Conservation (phyloP, 2,797 vertebrate genomes). For the Melanotaenia maccullochi region DNA sequence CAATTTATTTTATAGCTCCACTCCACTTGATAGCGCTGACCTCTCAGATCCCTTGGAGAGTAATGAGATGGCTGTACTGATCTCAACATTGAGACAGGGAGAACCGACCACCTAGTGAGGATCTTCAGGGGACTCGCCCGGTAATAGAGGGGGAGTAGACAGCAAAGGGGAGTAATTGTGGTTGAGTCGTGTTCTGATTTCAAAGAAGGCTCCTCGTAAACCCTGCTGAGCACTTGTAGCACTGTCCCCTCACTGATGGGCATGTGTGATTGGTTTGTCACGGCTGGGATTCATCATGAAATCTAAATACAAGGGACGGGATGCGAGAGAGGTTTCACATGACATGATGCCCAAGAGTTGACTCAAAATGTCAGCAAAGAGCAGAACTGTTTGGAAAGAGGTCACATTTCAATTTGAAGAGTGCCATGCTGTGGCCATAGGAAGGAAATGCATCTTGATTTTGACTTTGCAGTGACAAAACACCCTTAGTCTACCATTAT, state of each 20-base stretch:
- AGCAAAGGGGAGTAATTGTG: slow-evolving; percentile 61
- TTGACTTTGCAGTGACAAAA: slow-evolving; percentile 25
- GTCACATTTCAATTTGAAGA: slow-evolving; percentile 67
- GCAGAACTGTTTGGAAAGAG: slow-evolving; percentile 52
- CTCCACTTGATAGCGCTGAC: slow-evolving; percentile 81
- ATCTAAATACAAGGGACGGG: slow-evolving; percentile 57
- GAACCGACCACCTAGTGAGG: slow-evolving; percentile 52
- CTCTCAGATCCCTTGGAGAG: slow-evolving; percentile 71
- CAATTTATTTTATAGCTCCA: slow-evolving; percentile 83
- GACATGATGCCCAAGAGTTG: slow-evolving; percentile 48
- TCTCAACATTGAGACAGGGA: slow-evolving; percentile 64
- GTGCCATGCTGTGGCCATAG: slow-evolving; percentile 73
- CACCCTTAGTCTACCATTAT: slow-evolving; percentile 25
- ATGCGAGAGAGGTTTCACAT: slow-evolving; percentile 41
- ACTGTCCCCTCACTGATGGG: slow-evolving; percentile 50
- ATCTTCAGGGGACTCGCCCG: slow-evolving; percentile 57
- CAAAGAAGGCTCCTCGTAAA: slow-evolving; percentile 44
- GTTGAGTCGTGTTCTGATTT: slow-evolving; percentile 55
- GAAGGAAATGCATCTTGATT: slow-evolving; percentile 55
- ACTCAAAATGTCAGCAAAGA: slow-evolving; percentile 58
- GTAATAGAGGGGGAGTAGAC: slow-evolving; percentile 37
- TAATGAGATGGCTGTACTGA: slow-evolving; percentile 78
- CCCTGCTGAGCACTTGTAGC: slow-evolving; percentile 36
- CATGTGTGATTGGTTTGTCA: slow-evolving; percentile 64
- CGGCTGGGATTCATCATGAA: slow-evolving; percentile 58